Evolutionary conservation across 2,113 vertebrate species (phyloP), one percentile per base, ranked within the genome.

Genomic region (Meriones unguiculatus): DNA sequence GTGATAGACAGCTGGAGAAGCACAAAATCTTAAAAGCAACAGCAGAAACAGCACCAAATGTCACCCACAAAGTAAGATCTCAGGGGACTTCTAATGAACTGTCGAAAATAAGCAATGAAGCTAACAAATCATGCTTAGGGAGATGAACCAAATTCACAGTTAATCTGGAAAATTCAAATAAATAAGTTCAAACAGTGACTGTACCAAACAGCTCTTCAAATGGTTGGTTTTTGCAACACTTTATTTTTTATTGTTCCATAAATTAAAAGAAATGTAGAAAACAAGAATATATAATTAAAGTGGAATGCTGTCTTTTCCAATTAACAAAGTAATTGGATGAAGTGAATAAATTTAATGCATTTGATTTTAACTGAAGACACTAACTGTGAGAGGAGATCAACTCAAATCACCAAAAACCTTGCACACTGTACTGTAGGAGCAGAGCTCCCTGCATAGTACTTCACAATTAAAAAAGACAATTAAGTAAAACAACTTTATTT

Each of bases 181-280:
- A 73, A 90, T 32, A 89, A 54, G 82, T 70, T 93, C 96, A 96
- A 96, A 96, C 0, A 94, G 87, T 32, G 87, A 96, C 69, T 87
- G 28, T 59, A 93, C 78, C 77, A 97, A 98, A 95, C 89, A 69
- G 50, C 25, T 97, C 78, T 76, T 97, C 50, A 76, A 87, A 93
- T 95, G 28, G 35, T 88, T 92, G 52, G 59, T 82, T 95, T 94
- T 91, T 94, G 72, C 89, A 94, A 72, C 88, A 38, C 73, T 95
- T 97, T 92, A 90, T 65, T 94, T 94, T 94, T 92, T 94, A 95
- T 96, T 3, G 1, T 88, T 89, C 59, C 76, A 97, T 93, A 96
- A 94, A 95, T 95, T 96, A 88, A 96, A 96, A 97, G 75, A 92
- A 98, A 96, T 69, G 57, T 65, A 95, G 96, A 95, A 75, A 96